Percentiles rank a stretch among this genome's conserved stretches.
These are phyloP conservation scores for Stylophora pistillata DNA, from an alignment of 64 coral and sea anemone species.

Conservation along the genomic window DNA sequence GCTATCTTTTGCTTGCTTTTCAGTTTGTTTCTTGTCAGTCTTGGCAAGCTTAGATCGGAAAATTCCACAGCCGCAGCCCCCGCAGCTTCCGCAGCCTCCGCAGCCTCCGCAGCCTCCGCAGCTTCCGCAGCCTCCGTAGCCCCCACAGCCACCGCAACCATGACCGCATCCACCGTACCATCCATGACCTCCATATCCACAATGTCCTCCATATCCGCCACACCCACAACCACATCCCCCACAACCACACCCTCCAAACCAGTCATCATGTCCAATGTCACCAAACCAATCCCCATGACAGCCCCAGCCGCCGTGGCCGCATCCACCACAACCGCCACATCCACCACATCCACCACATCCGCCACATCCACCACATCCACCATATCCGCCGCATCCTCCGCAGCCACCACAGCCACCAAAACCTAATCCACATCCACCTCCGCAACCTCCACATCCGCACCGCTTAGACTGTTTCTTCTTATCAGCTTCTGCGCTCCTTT, in stretches of 20 bases:
- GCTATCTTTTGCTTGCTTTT: constrained; percentile 1
- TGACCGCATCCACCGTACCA: constrained; percentile 57
- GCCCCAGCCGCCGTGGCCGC: constrained; percentile 31
- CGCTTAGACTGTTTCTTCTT: constrained; percentile 48
- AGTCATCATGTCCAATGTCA: constrained; percentile 24
- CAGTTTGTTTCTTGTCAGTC: not conserved
- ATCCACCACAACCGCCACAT: constrained; percentile 24
- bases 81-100: constrained; percentile 12
- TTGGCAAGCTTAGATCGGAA: constrained; percentile 31
- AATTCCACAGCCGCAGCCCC: not conserved
- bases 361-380: constrained; percentile 49
- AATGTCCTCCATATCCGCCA: constrained; percentile 41
- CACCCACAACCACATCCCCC: constrained; percentile 21
- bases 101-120: constrained; percentile 19
- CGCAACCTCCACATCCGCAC: constrained; percentile 70
- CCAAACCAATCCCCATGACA: constrained; percentile 23
- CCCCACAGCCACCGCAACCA: constrained; percentile 18
- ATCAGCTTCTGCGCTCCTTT: constrained; percentile 9
- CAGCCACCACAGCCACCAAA: constrained; percentile 10
- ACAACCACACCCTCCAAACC: constrained; percentile 39
- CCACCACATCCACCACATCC: constrained; percentile 49
- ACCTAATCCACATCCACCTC: constrained; percentile 23
- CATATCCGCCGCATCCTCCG: not conserved
- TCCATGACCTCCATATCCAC: constrained; percentile 27
- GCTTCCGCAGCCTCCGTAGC: constrained; percentile 15